A percentile compares a stretch with the other conserved stretches of the same genome.
These are phyloP conservation scores for Molothrus ater DNA, from an alignment of 2,797 vertebrate species.

Conservation along the genomic window DNA sequence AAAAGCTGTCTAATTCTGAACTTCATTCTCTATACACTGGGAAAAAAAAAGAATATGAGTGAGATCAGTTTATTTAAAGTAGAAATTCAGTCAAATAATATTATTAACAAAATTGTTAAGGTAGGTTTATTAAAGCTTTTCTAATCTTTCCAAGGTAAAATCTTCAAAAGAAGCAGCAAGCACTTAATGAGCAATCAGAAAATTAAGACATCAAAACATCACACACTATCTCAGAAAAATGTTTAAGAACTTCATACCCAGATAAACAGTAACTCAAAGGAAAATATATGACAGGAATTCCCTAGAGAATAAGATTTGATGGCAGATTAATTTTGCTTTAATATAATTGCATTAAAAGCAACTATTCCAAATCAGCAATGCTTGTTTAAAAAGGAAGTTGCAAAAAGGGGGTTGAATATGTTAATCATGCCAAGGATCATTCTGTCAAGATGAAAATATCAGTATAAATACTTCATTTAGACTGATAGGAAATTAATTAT, in stretches of 20 bases:
- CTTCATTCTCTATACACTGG: not conserved
- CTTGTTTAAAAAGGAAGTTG: not conserved
- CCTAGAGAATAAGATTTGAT: not conserved
- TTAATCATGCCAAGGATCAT: not conserved
- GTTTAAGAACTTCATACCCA: not conserved
- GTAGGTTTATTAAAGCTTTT: not conserved
- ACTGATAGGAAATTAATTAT: not conserved
- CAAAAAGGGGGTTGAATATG: not conserved
- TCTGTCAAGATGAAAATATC: not conserved
- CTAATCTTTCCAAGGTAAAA: not conserved
- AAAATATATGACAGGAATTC: not conserved
- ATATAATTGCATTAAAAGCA: not conserved
- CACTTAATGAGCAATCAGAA: not conserved
- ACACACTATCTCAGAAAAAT: not conserved
- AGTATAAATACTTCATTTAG: not conserved
- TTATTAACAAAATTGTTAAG: not conserved
- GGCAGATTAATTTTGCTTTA: not conserved
- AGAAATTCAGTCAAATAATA: not conserved
- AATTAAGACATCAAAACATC: not conserved
- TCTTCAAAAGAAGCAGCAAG: not conserved
- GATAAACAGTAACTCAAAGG: not conserved
- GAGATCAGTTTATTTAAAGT: not conserved
- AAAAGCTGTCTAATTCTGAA: constrained; percentile 37
- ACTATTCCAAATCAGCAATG: not conserved
- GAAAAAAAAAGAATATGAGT: not conserved